Evolutionary conservation across 2,888 invertebrate species (phyloP).

Genomic region (Cephus pygmeus): DNA sequence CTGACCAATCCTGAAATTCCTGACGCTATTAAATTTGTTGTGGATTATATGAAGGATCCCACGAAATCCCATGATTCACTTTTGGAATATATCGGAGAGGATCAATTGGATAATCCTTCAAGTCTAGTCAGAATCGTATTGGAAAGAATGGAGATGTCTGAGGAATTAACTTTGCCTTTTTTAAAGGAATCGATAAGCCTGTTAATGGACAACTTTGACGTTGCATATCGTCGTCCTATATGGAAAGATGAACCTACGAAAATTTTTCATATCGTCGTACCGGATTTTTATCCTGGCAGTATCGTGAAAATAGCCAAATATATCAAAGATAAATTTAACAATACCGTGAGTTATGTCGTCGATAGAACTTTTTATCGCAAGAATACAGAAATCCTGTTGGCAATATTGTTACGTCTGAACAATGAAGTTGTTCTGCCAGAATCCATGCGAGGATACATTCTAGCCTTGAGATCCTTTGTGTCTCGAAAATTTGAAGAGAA

Average conservation of each 20-base stretch:
- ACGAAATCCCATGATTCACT: conserved; percentile 14
- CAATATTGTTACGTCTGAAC: too few species aligned
- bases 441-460: too few species aligned
- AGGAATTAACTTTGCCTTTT: conserved; percentile 5
- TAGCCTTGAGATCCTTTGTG: too few species aligned
- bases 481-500: too few species aligned
- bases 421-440: too few species aligned
- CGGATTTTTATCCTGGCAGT: conserved; percentile 14
- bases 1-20: conserved; percentile 22
- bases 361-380: too few species aligned
- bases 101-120: conserved; percentile 10
- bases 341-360: too few species aligned
- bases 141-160: conserved; percentile 21
- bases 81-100: conserved; percentile 12
- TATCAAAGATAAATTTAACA: too few species aligned
- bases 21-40: conserved; percentile 18
- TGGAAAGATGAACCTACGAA: not conserved
- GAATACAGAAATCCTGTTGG: too few species aligned
- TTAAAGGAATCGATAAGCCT: conserved; percentile 19
- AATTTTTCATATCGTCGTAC: not conserved
- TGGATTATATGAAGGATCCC: conserved; percentile 14
- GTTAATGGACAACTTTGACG: conserved; percentile 17
- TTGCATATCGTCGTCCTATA: too few species aligned
- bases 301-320: not conserved
- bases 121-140: conserved; percentile 18